A percentile compares a stretch with the other conserved stretches of the same genome.
Evolutionary conservation across 1,140 invertebrate genomes (phyloP).

Genomic region (Octopus bimaculoides): DNA sequence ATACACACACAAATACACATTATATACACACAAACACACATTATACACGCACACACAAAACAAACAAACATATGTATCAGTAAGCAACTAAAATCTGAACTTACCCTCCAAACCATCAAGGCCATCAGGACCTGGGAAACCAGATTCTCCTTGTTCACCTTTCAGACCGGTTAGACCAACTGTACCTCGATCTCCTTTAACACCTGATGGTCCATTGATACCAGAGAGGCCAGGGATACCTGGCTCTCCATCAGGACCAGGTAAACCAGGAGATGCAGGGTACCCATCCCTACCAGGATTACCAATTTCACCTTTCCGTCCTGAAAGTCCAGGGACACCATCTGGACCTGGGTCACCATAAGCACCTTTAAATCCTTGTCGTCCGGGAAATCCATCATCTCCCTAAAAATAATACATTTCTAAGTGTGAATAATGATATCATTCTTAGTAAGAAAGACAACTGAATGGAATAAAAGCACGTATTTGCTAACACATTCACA

Average conservation of each 20-base stretch:
- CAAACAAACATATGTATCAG: too few relatives aligned
- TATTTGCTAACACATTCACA: too few relatives aligned
- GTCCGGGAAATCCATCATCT: too few relatives aligned
- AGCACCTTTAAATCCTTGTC: conserved; percentile 40
- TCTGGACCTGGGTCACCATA: conserved; percentile 45
- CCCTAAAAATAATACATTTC: too few relatives aligned
- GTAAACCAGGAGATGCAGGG: background rate
- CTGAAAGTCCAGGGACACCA: conserved; percentile 16
- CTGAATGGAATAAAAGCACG: too few relatives aligned
- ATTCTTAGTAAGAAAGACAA: too few relatives aligned
- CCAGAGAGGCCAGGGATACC: conserved; percentile 5
- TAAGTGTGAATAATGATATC: too few relatives aligned
- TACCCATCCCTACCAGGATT: background rate
- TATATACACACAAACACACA: too few relatives aligned
- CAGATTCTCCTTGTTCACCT: conserved; percentile 44
- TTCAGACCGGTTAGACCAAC: conserved; percentile 39
- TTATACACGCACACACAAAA: too few relatives aligned
- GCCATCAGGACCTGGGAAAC: conserved; percentile 23
- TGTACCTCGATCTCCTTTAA: background rate
- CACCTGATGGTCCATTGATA: background rate
- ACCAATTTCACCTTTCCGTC: conserved; percentile 14
- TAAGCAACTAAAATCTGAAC: too few relatives aligned
- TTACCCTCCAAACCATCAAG: too few relatives aligned
- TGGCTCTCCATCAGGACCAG: background rate
- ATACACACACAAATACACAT: too few relatives aligned